Conservation (phyloP, 2,113 vertebrate species). For the Cairina moschata region DNA sequence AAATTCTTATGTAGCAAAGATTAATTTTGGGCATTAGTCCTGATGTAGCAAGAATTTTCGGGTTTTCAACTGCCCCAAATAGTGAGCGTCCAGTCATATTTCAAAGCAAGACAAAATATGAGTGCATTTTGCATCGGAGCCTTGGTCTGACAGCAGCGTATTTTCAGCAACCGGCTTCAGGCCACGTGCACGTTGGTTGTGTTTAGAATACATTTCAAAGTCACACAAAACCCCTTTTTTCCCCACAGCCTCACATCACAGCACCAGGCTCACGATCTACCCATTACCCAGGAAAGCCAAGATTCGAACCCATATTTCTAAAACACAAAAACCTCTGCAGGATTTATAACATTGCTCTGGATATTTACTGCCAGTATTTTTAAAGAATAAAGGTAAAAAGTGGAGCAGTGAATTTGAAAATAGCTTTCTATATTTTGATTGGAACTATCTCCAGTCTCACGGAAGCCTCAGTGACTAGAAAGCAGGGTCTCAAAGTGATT, state of each 20-base stretch:
- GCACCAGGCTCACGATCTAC: not conserved
- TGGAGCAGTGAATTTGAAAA: not conserved
- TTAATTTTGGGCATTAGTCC: not conserved
- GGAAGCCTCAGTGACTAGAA: not conserved
- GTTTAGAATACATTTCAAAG: not conserved
- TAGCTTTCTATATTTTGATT: not conserved
- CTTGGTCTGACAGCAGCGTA: not conserved
- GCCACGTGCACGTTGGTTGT: not conserved
- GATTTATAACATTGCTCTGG: not conserved
- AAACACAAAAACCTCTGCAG: not conserved
- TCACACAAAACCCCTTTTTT: not conserved
- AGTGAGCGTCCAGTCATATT: not conserved
- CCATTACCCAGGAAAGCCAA: not conserved
- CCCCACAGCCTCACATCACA: not conserved
- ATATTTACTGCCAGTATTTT: not conserved
- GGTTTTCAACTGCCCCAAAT: not conserved
- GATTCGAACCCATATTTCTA: not conserved
- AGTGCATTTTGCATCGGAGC: not conserved
- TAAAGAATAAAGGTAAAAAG: conserved; percentile 9
- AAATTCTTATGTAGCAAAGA: not conserved
- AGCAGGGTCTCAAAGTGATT: conserved; percentile 17
- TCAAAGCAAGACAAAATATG: not conserved
- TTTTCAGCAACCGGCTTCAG: not conserved
- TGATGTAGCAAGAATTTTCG: too few species aligned
- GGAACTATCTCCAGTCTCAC: not conserved